These are phyloP conservation scores for Monochamus alternatus DNA, from an alignment of 2,888 invertebrate genomes.

Conservation along the genomic window DNA sequence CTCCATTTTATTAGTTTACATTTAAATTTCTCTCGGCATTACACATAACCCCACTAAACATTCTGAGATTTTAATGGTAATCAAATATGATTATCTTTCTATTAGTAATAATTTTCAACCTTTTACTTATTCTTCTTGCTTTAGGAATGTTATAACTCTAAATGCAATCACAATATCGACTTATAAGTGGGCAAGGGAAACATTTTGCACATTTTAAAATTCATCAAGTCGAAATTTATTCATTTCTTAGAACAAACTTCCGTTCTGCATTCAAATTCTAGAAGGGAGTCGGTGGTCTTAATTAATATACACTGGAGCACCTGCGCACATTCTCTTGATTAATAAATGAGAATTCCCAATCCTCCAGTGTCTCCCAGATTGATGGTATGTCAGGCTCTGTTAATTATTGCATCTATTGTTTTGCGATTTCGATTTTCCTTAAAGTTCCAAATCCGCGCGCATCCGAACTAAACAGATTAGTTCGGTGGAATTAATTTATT, in stretches of 20 bases:
- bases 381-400: conserved; percentile 24
- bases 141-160: no score
- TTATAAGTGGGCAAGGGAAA: neutral
- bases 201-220: conserved; percentile 37
- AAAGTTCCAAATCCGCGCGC: conserved; percentile 5
- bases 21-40: no score
- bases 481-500: neutral
- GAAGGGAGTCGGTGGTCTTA: conserved; percentile 44
- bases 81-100: no score
- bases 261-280: conserved; percentile 50
- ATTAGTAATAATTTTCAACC: no score
- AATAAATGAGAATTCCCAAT: conserved; percentile 51
- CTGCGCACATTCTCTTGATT: conserved; percentile 48
- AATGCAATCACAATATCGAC: no score
- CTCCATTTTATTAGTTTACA: no score
- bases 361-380: conserved; percentile 22
- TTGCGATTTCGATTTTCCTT: neutral
- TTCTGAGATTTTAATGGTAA: no score
- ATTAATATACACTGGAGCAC: conserved; percentile 50
- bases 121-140: no score
- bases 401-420: conserved; percentile 28
- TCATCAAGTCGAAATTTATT: conserved; percentile 46
- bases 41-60: no score
- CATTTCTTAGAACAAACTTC: conserved; percentile 46
- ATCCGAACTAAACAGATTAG: conserved; percentile 1